Conservation (phyloP, 2,797 vertebrate species). For the Acanthis flammea region DNA sequence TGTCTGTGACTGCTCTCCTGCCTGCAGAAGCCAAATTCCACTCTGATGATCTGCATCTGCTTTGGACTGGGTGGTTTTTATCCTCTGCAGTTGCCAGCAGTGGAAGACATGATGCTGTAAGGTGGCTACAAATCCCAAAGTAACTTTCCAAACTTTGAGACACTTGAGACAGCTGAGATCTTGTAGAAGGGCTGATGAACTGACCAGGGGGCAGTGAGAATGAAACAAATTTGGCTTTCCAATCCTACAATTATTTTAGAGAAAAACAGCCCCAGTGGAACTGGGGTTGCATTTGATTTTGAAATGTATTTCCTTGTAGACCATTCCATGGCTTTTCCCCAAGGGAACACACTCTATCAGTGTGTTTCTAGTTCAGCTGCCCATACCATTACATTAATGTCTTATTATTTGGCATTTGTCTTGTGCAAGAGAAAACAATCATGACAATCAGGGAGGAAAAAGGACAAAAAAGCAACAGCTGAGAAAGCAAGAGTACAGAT, state of each 20-base stretch:
- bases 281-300: neutral
- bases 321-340: neutral
- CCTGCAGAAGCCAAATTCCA: conserved; percentile 6
- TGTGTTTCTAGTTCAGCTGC: neutral
- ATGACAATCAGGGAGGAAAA: neutral
- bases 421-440: neutral
- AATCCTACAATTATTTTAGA: neutral
- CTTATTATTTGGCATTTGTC: neutral
- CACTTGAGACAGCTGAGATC: neutral
- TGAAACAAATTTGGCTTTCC: neutral
- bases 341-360: neutral
- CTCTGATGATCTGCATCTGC: conserved; percentile 25
- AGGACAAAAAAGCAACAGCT: neutral
- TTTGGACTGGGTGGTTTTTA: conserved; percentile 15
- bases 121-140: neutral
- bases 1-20: neutral
- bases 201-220: neutral
- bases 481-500: neutral
- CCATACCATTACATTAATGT: neutral
- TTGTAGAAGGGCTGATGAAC: neutral
- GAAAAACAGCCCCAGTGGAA: neutral
- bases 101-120: neutral
- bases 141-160: neutral
- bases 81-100: neutral
- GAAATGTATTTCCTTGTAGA: neutral